A percentile compares a stretch with the other conserved stretches of the same genome.
These are phyloP conservation scores for Styela clava DNA, from an alignment of 23 tunicate genomes.

Conservation along the genomic window DNA sequence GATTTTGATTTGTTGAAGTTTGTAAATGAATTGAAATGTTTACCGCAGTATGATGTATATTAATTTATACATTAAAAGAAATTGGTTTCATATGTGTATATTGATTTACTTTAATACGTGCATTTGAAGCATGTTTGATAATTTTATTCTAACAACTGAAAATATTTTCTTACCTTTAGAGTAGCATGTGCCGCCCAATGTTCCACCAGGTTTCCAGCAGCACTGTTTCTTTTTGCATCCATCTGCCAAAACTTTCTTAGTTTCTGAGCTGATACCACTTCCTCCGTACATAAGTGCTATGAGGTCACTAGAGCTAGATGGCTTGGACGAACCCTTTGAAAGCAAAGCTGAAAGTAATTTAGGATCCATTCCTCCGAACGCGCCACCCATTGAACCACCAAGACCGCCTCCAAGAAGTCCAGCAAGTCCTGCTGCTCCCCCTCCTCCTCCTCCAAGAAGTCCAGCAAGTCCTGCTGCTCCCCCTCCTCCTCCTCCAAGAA, in stretches of 20 bases:
- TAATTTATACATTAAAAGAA: no score
- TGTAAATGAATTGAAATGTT: no score
- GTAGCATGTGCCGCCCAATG: background rate
- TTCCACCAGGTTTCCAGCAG: background rate
- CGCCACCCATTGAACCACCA: background rate
- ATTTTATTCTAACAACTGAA: no score
- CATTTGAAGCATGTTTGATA: no score
- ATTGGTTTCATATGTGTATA: no score
- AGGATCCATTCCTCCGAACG: background rate
- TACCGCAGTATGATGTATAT: no score
- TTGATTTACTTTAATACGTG: no score
- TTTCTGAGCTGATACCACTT: background rate
- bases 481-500: background rate
- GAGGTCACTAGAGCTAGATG: background rate
- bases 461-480: background rate
- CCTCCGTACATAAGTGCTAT: background rate
- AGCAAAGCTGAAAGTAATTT: background rate
- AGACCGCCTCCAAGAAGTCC: slow-evolving; percentile 4
- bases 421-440: background rate
- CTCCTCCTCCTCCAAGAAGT: background rate
- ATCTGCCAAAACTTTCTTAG: background rate
- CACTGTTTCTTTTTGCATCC: background rate
- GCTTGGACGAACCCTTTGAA: background rate
- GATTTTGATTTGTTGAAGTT: no score
- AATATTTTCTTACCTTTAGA: background rate